Base-by-base conservation (phyloP, 2,888 invertebrate species). In the Netelia melanura region DNA sequence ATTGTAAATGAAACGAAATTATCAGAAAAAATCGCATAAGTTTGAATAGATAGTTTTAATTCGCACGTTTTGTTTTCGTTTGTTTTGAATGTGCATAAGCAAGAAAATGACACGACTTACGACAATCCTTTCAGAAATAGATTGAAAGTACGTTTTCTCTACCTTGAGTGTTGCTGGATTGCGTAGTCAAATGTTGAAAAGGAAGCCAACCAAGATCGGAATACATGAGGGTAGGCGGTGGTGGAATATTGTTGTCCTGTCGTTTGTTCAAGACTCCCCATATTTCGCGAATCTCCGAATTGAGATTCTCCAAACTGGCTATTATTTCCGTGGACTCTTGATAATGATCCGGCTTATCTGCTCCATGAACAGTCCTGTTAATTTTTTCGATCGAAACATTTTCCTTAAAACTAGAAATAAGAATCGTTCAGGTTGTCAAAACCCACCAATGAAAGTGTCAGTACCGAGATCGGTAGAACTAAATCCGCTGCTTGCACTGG, bases 291-390 rank as follows among this genome's bases (percentile, higher is more conserved):
- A 96, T 96, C 93, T 96, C 96, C 0, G 95, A 95, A 92, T 96
- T 96, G 21, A 96, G 94, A 89, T 96, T 96, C 90, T 96, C 96
- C 90, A 96, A 93, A 89, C 96, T 96, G 87, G 96, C 96, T 86
- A 96, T 96, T 88, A 96, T 96, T 90, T 96, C 96, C 23, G 96
- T 95, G 5, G 96, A 96, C 90, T 96, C 96, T 92, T 96, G 95
- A 90, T 95, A 95, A 87, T 95, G 94, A 89, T 94, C 94, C 71
- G 92, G 92, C 87, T 93, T 93, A 85, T 93, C 93, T 93, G 83
- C 74, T 76, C 48, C 43, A 78, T 30, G 21, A 64, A 70, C 23
- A 44, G 52, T 14, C 54, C 25, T 70, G 52, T 21, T 70, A 38
- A 38, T 5, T 64, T 76, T 61, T 25, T 61, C 23, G 11, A 9